Percentiles rank a stretch among this genome's conserved stretches.
Conservation (phyloP, 2,888 invertebrate species). For the Temnothorax unifasciatus region DNA sequence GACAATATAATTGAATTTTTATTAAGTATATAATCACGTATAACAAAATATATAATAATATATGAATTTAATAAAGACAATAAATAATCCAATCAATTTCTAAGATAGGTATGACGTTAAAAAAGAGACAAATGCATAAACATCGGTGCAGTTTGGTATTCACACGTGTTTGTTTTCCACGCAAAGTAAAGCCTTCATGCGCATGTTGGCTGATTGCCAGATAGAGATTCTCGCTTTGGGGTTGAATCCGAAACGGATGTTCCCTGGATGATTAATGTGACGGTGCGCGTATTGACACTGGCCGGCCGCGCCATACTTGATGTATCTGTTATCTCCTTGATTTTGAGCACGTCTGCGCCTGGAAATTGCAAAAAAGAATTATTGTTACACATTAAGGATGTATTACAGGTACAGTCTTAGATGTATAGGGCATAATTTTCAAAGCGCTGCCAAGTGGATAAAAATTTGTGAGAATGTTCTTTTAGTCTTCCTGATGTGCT, state of each 20-base stretch:
- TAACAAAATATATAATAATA: conserved; percentile 3
- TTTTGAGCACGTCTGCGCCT: not conserved
- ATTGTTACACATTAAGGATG: not conserved
- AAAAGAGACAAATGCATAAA: not conserved
- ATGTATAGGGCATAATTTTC: too few relatives aligned
- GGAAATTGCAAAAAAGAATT: not conserved
- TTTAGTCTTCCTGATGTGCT: too few relatives aligned
- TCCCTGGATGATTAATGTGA: conserved; percentile 46
- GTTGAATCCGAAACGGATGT: conserved; percentile 29
- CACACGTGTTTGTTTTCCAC: not conserved
- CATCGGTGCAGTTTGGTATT: not conserved
- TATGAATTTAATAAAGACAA: not conserved
- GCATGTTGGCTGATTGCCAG: conserved; percentile 34
- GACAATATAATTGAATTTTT: not conserved
- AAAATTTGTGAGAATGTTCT: too few relatives aligned
- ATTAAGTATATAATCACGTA: not conserved
- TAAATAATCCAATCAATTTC: not conserved
- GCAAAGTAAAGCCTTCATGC: not conserved
- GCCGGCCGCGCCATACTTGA: not conserved
- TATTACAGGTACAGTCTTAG: too few relatives aligned
- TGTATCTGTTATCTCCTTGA: conserved; percentile 7
- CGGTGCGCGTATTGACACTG: conserved; percentile 17
- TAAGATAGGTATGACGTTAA: too few relatives aligned
- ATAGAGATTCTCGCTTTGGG: conserved; percentile 23
- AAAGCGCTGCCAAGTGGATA: too few relatives aligned